Base-by-base conservation (phyloP, 2,113 vertebrate genomes). In the Syngnathus floridae region DNA sequence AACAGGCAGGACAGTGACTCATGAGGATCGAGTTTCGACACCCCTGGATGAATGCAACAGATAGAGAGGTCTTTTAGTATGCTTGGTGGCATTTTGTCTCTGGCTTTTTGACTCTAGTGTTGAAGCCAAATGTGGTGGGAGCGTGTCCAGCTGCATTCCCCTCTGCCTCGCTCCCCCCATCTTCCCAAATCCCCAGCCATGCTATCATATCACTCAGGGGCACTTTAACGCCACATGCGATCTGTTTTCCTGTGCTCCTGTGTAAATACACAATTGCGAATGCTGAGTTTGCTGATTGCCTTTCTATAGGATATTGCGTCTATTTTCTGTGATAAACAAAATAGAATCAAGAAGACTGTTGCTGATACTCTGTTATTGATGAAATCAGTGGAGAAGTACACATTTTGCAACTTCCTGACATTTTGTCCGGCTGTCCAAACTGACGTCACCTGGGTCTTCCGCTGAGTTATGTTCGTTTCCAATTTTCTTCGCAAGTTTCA, bases 351-450 rank as follows among this genome's bases (percentile, higher is more conserved):
- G 52, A 55, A 31, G 26, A 56, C 26, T 6, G 1, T 17, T 12
- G 16, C 16, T 26, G 26, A 8, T 16, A 38, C 36, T 19, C 17
- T n/a, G 9, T 8, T 16, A 43, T 7, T 1, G 17, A 61, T 43
- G n/a, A 40, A 67, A 56, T 65, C 21, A 13, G 52, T 72, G 70
- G 22, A 64, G 40, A 70, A 61, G 22, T 40, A 2, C 62, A 62
- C 0, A 22, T 82, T 80, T n/a, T 9, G 36, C 70, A 84, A 84
- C 66, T 13, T 40, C 65, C 19, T 17, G 5, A 51, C 36, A 36
- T 48, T 35, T 57, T 67, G 72, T 65, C 75, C 65, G 57, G 13
- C 13, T 40, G 49, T 8, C 58, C 64, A 10, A 13, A 80, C 38
- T 52, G 7, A 66, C 71, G 71, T 56, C 57, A 57, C 40, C 51